Conservation (phyloP, 2,797 vertebrate species). For the Typhlichthys eigenmanni region DNA sequence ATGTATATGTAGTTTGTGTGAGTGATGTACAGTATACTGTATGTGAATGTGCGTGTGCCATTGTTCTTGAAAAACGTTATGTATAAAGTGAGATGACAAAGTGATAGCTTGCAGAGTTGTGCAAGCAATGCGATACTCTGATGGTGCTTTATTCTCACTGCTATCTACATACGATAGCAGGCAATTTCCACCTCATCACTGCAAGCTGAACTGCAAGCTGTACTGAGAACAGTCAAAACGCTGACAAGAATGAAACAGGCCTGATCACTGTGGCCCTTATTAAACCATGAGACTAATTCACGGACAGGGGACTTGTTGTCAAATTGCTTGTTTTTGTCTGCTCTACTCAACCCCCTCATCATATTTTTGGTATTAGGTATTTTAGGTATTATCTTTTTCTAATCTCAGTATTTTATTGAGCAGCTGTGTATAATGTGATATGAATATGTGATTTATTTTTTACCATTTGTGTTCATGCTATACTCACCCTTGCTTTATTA, state of each 20-base stretch:
- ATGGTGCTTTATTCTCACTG: constrained; percentile 26
- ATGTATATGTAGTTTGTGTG: constrained; percentile 1
- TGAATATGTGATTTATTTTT: constrained; percentile 10
- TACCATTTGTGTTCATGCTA: constrained; percentile 32
- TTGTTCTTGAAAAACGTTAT: constrained; percentile 33
- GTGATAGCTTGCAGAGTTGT: constrained; percentile 48
- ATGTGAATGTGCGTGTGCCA: constrained; percentile 42
- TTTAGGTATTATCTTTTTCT: constrained; percentile 57
- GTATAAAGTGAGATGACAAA: constrained; percentile 44
- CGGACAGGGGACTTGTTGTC: constrained; percentile 3
- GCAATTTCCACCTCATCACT: constrained; percentile 50
- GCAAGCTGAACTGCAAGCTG: constrained; percentile 35
- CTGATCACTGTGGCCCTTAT: constrained; percentile 23
- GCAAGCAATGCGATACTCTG: constrained; percentile 1
- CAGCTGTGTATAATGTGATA: constrained; percentile 40
- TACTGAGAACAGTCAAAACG: constrained; percentile 21
- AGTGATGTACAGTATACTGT: constrained; percentile 1
- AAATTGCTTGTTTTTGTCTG: constrained; percentile 26
- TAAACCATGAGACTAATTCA: constrained; percentile 16
- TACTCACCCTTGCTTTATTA: constrained; percentile 35
- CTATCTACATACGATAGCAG: constrained; percentile 17
- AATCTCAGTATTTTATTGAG: constrained; percentile 44
- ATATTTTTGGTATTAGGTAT: constrained; percentile 66
- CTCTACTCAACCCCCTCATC: constrained; percentile 17
- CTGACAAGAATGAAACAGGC: constrained; percentile 17